These are phyloP conservation scores for Spongilla lacustris DNA, from an alignment of 37 sponge, comb jelly and placozoan genomes.

Conservation along the genomic window DNA sequence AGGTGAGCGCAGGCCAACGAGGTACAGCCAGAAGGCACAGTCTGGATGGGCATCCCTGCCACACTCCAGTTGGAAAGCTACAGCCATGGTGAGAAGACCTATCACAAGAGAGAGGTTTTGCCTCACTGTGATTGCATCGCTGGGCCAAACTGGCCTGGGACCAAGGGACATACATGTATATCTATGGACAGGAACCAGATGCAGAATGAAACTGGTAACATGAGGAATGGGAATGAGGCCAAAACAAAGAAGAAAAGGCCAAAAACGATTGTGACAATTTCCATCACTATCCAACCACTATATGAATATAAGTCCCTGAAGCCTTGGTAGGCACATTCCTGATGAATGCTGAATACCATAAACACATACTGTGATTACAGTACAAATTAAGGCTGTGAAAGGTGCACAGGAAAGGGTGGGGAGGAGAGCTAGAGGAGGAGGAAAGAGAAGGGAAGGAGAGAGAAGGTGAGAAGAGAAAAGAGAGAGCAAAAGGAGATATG, in stretches of 20 bases:
- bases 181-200: slow-evolving; percentile 66
- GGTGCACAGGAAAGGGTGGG: neutral
- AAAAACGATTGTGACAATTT: slow-evolving; percentile 27
- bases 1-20: slow-evolving; percentile 42
- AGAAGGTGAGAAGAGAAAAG: neutral
- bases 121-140: neutral
- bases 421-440: neutral
- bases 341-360: slow-evolving; percentile 14
- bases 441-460: neutral
- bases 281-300: slow-evolving; percentile 52
- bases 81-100: slow-evolving; percentile 19
- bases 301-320: slow-evolving; percentile 28
- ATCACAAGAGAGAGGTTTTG: slow-evolving; percentile 26
- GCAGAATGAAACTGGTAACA: slow-evolving; percentile 40
- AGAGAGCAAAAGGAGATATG: no score
- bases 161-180: slow-evolving; percentile 37
- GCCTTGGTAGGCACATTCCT: slow-evolving; percentile 29
- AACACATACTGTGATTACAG: slow-evolving; percentile 32
- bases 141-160: neutral
- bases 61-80: slow-evolving; percentile 17
- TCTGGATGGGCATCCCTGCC: slow-evolving; percentile 36
- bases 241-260: slow-evolving; percentile 13
- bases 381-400: slow-evolving; percentile 20
- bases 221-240: slow-evolving; percentile 48
- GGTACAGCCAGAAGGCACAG: slow-evolving; percentile 50